Evolutionary conservation across 2,797 vertebrate species (phyloP), one percentile per base, ranked within the genome.

Genomic region (Champsocephalus esox): DNA sequence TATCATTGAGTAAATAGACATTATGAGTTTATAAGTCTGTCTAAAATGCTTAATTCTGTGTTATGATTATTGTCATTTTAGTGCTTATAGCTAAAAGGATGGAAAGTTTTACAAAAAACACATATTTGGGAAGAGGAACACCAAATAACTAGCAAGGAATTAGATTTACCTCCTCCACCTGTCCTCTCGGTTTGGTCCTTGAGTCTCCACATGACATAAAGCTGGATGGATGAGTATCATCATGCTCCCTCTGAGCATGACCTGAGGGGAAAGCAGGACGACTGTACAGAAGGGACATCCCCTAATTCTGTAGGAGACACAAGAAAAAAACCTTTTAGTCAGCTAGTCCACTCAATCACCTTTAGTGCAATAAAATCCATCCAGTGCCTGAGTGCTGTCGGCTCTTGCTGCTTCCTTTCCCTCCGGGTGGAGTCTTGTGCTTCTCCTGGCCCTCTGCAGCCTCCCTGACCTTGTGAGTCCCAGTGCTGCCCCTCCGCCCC

Each of bases 231-330:
- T 96, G 96, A 49, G 95, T 94, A 80, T 96, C 95, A 94, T 96
- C 93, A 19, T 87, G 60, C 64, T 90, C 89, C 77, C 85, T 87
- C 55, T 95, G 95, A 87, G 93, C 92, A 77, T 96, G 96, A 79
- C 96, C 96, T 51, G 95, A 96, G 56, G 97, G 97, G 91, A 98
- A 98, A 9, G 96, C 95, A 77, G 97, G 97, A 90, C 96, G 96
- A 84, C 95, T 97, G 80, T 98, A 98, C 17, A 96, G 95, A 78
- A 94, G 94, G 94, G 87, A 97, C 94, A 89, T 98, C 97, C 87
- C 97, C 96, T 91, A 95, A 89, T 85, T 85, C 95, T 93, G 77
- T 55, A 58, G 44, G 13, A 67, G 11, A 75, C 38, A 73, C 48
- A 57, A 65, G 5, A 58, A 73, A 57, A 55, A 12, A 48, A 51